Evolutionary conservation across 2,888 invertebrate species (phyloP).

Genomic region (Petrolisthes cinctipes): DNA sequence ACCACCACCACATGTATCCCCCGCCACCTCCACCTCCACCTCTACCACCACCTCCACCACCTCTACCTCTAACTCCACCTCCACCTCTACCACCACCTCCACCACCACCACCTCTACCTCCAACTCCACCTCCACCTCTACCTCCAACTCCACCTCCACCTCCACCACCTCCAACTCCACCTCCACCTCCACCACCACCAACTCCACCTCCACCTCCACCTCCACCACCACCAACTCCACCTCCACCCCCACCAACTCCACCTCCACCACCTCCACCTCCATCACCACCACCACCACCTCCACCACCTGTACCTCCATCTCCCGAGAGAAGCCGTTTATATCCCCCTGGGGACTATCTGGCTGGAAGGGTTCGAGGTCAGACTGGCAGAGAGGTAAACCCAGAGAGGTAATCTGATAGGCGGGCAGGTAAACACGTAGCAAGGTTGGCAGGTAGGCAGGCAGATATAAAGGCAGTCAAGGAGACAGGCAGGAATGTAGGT

Average conservation of each 20-base stretch:
- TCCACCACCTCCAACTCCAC: background rate
- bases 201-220: background rate
- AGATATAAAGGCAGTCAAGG: background rate
- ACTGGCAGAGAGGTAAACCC: background rate
- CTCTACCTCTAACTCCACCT: no score
- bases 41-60: background rate
- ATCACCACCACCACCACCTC: background rate
- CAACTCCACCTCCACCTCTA: background rate
- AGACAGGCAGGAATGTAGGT: background rate
- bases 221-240: background rate
- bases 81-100: background rate
- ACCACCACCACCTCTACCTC: conserved; percentile 8
- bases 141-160: background rate
- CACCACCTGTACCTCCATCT: background rate
- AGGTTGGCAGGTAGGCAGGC: background rate
- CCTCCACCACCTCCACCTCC: background rate
- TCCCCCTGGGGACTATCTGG: background rate
- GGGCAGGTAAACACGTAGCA: background rate
- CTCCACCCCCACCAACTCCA: background rate
- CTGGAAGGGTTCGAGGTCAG: background rate
- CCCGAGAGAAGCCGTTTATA: background rate
- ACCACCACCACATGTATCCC: no score
- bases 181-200: background rate
- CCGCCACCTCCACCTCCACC: background rate
- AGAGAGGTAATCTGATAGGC: background rate